phyloP scores from a whole-genome alignment of 2,113 vertebrate genomes.

The Gavialis gangeticus region DNA sequence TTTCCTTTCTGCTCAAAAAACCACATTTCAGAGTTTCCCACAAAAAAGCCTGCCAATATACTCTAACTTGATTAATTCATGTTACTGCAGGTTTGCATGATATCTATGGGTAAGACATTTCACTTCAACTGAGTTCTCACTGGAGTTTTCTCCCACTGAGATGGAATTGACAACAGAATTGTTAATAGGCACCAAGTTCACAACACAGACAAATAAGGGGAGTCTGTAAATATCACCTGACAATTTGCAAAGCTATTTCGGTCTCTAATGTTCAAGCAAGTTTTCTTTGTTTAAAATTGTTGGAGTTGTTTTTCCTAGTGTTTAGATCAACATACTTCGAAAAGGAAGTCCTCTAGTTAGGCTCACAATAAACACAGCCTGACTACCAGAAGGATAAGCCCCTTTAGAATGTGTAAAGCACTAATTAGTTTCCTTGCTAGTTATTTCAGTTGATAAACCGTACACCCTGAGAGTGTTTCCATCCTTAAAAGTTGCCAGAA shows the following conservation, averaged over 20 bases:
- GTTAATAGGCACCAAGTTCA: neutral
- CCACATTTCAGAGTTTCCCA: slow-evolving; percentile 6
- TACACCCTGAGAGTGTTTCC: neutral
- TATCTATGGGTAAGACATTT: slow-evolving; percentile 4
- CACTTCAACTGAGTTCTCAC: neutral
- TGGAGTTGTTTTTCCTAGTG: neutral
- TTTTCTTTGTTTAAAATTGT: neutral
- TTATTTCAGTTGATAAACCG: neutral
- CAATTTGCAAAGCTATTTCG: neutral
- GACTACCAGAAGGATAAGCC: neutral
- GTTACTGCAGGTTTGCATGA: neutral
- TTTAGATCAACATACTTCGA: neutral
- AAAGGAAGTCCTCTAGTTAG: slow-evolving; percentile 1
- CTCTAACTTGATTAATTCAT: neutral
- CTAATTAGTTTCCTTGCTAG: neutral
- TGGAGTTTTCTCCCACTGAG: neutral
- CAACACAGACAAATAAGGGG: neutral
- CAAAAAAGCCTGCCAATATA: neutral
- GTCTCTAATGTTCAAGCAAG: neutral
- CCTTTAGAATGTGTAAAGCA: neutral
- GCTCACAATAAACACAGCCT: neutral
- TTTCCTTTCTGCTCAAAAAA: slow-evolving; percentile 24
- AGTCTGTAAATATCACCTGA: neutral
- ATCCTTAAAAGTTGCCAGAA: neutral
- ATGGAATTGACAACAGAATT: neutral